Evolutionary conservation across 2,113 vertebrate species (phyloP), one percentile per base, ranked within the genome.

Genomic region (Myxocyprinus asiaticus): DNA sequence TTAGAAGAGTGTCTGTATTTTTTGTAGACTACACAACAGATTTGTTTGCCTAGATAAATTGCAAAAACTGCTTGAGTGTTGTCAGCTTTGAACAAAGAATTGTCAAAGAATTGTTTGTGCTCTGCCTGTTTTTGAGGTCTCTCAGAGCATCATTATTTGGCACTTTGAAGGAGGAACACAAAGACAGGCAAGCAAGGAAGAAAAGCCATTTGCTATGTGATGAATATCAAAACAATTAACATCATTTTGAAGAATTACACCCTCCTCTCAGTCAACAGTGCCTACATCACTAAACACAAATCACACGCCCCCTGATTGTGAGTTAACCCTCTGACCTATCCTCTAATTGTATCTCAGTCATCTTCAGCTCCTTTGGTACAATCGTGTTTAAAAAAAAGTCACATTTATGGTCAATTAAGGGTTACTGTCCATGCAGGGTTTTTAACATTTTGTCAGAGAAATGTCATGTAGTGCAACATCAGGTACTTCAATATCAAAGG

Each of bases 231-330:
- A 74, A 74, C 72, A 66, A 68, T 66, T 65, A 68, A 79, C 56
- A 61, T 66, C 9, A 50, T 45, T 78, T 74, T 64, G 70, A 63
- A 50, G 51, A 69, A 47, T 51, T 14, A n/a, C 61, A 45, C 59
- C 59, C 74, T 63, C 78, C 81, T 81, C 78, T 85, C 76, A 86
- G 82, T 73, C 82, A 84, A 85, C 64, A 67, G 14, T 50, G 67
- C 67, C 63, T 83, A 48, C 72, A 66, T 69, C 53, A 51, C 50
- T 74, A 45, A 62, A 77, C 59, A 48, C 78, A 84, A 56, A 65
- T 6, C 51, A 77, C 81, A 81, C 51, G 11, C 43, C 67, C 48
- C 43, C 9, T 48, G 10, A 66, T 53, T 76, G 70, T 74, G 76
- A 22, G 55, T 82, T 85, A 83, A 85, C 77, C 84, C 72, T 72